phyloP scores from a whole-genome alignment of 2,797 vertebrate species.

The Parotocinclus haroldoi region DNA sequence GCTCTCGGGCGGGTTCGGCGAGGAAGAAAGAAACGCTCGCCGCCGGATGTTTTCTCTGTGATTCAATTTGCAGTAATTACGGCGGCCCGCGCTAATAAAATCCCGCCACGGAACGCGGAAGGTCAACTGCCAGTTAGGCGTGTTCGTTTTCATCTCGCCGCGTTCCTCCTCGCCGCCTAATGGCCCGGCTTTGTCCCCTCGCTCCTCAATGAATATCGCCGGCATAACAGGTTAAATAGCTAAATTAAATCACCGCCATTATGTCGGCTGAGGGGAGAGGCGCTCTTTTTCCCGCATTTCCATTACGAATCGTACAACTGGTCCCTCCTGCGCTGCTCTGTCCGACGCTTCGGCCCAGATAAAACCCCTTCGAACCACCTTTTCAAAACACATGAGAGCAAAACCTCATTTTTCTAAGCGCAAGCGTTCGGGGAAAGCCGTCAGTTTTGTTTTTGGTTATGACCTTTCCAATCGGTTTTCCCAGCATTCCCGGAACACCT shows the following conservation, averaged over 20 bases:
- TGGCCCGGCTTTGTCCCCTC: conserved; percentile 96
- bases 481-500: too few species aligned
- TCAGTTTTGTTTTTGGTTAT: too few species aligned
- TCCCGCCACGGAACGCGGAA: conserved; percentile 89
- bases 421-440: too few species aligned
- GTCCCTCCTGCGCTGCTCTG: background rate
- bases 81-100: conserved; percentile 87
- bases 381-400: too few species aligned
- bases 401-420: too few species aligned
- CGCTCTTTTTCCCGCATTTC: conserved; percentile 89
- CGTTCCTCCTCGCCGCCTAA: conserved; percentile 97
- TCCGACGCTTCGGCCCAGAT: too few species aligned
- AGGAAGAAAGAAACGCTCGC: too few species aligned
- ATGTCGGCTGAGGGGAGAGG: conserved; percentile 76
- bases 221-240: conserved; percentile 99
- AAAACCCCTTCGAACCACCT: too few species aligned
- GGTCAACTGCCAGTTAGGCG: conserved; percentile 98
- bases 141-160: conserved; percentile 98
- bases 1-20: too few species aligned
- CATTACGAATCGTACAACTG: too few species aligned
- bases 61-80: conserved; percentile 97
- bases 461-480: too few species aligned
- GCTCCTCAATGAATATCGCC: conserved; percentile 98
- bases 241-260: conserved; percentile 99
- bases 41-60: conserved; percentile 83